Evolutionary conservation across 2,888 invertebrate genomes (phyloP), one percentile per base, ranked within the genome.

Genomic region (Phania funesta): DNA sequence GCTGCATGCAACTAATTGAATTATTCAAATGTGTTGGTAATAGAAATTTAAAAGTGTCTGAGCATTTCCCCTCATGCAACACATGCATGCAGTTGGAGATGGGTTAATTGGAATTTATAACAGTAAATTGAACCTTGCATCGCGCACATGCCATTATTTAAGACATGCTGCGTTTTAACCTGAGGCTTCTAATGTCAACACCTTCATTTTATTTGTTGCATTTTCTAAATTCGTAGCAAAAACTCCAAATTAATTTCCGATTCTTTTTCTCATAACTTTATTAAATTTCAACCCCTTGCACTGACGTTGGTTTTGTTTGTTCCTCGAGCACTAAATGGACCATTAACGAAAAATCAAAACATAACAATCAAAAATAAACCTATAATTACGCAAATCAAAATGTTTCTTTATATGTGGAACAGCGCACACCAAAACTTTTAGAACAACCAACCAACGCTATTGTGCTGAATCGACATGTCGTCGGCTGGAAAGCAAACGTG

Each of bases 151-250:
- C 24, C 54, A 22, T 41, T 24, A 52, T 58, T 71, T 50, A 58
- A 56, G 16, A 52, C 78, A 65, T 65, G 82, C 82, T 74, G 82
- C 56, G 62, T 44, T 65, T 48, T 75, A 70, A 60, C 82, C 82
- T 58, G 58, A 56, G 82, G 78, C 78, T 44, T 70, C 32, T 52
- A 46, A 54, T 38, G 78, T 70, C 70, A 70, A 82, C 82, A 82
- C 82, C 82, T 82, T 74, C 70, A 38, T 38, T n/a, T 74, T 74
- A 78, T 82, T 74, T 77, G 78, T 77, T 82, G 74, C 52, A 82
- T 74, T 82, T 60, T 16, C 48, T 1, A 48, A 76, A 18, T 41
- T 22, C 46, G 38, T 64, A n/a, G n/a, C 29, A 29, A 48, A 58
- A 67, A 76, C 24, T 62, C 46, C 38, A 56, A 75, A 70, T 78